phyloP scores from a whole-genome alignment of 2,888 invertebrate genomes.

The Vannuccia rotundouncinata region DNA sequence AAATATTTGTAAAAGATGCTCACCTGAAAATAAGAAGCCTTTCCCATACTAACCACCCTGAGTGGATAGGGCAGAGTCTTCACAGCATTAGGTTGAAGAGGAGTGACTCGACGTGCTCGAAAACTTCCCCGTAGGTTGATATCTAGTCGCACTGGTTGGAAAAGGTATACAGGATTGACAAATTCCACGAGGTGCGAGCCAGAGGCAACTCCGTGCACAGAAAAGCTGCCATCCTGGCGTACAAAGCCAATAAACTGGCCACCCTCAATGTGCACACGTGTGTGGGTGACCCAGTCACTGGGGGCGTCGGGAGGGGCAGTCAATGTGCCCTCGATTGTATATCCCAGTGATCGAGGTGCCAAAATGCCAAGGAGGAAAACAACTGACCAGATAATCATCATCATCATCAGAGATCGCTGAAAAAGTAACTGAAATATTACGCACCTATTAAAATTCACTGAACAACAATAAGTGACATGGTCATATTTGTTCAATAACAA shows the following conservation, averaged over 20 bases:
- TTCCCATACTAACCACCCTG: slow-evolving; percentile 73
- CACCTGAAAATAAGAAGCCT: slow-evolving; percentile 65
- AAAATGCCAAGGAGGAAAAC: too few relatives aligned
- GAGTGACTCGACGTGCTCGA: slow-evolving; percentile 84
- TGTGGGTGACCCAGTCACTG: slow-evolving; percentile 49
- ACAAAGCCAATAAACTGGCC: slow-evolving; percentile 36
- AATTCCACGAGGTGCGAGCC: slow-evolving; percentile 92
- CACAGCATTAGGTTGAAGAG: slow-evolving; percentile 81
- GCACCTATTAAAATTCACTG: too few relatives aligned
- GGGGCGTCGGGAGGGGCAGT: slow-evolving; percentile 27
- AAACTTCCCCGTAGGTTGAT: slow-evolving; percentile 93
- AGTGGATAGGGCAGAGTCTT: slow-evolving; percentile 75
- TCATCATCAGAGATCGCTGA: too few relatives aligned
- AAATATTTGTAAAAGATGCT: too few relatives aligned
- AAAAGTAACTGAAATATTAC: too few relatives aligned
- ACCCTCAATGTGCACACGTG: slow-evolving; percentile 42
- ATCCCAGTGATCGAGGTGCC: too few relatives aligned
- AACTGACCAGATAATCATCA: too few relatives aligned
- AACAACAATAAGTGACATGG: too few relatives aligned
- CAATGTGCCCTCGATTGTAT: slow-evolving; percentile 24
- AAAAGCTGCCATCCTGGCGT: slow-evolving; percentile 32
- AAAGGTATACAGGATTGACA: slow-evolving; percentile 78
- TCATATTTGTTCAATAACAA: too few relatives aligned
- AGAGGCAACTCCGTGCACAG: slow-evolving; percentile 63
- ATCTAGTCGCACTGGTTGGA: slow-evolving; percentile 84